These are phyloP conservation scores for Prosapia bicincta DNA, from an alignment of 2,888 invertebrate species.

Conservation along the genomic window DNA sequence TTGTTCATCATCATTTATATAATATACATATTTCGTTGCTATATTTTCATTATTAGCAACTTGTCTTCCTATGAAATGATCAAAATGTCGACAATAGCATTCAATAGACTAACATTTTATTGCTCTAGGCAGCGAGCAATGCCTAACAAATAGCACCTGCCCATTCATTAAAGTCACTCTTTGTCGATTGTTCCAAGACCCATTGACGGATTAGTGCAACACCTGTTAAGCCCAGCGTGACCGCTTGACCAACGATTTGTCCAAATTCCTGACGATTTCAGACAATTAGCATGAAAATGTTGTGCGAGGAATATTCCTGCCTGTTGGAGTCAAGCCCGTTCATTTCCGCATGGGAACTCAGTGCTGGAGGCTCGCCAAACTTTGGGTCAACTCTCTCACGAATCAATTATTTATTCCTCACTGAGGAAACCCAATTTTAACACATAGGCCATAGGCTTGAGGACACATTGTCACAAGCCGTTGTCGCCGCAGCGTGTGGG, in stretches of 20 bases:
- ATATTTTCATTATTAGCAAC: no score
- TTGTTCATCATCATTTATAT: no score
- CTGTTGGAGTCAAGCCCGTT: not conserved
- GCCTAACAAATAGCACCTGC: no score
- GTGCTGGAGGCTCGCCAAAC: not conserved
- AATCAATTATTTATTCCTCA: not conserved
- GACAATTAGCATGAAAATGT: not conserved
- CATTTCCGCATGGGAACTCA: not conserved
- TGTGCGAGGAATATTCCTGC: not conserved
- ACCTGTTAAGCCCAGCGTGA: not conserved
- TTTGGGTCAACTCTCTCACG: not conserved
- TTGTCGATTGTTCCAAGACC: no score
- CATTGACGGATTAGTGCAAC: not conserved
- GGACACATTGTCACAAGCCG: no score
- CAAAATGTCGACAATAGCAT: no score
- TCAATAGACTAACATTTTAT: no score
- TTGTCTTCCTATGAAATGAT: no score
- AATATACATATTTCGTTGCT: no score
- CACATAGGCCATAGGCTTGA: not conserved
- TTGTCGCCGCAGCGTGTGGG: no score
- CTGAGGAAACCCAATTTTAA: not conserved
- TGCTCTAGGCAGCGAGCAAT: no score
- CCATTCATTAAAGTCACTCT: not conserved
- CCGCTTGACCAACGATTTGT: not conserved
- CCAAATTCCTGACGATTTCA: not conserved